A percentile compares a stretch with the other conserved stretches of the same genome.
Evolutionary conservation across 2,113 vertebrate genomes (phyloP).

Genomic region (Phalacrocorax brasilianus): DNA sequence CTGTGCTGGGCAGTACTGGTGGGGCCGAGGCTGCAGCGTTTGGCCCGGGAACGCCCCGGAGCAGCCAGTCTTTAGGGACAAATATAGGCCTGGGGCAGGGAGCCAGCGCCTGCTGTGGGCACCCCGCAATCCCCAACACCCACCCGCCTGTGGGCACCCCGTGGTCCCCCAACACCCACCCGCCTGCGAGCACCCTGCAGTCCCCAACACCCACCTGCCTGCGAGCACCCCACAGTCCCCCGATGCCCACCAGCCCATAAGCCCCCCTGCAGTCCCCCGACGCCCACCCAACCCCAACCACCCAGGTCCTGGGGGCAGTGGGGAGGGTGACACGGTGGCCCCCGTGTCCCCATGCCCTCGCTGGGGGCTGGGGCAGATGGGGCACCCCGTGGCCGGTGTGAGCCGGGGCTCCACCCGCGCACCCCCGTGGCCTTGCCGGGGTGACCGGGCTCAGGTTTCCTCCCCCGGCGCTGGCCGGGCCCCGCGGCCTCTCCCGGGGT

Average conservation of each 20-base stretch:
- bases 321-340: not conserved
- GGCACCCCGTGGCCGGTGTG: rapidly evolving
- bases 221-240: not conserved
- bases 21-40: not conserved
- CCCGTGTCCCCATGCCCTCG: rapidly evolving
- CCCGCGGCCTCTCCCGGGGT: too few species aligned
- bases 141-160: not conserved
- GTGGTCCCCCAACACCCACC: not conserved
- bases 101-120: not conserved
- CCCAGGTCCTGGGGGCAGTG: not conserved
- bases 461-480: not conserved
- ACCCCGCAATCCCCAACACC: not conserved
- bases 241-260: rapidly evolving
- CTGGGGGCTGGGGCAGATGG: rapidly evolving
- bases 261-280: not conserved
- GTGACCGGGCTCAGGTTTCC: not conserved
- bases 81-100: not conserved
- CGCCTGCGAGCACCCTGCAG: not conserved
- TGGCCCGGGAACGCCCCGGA: not conserved
- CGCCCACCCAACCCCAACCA: not conserved
- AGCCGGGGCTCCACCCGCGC: not conserved
- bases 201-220: not conserved
- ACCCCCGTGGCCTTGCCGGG: not conserved
- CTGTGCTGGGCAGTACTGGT: not conserved
- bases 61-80: not conserved